A percentile compares a stretch with the other conserved stretches of the same genome.
Evolutionary conservation across 2,113 vertebrate genomes (phyloP).

Genomic region (Pygoscelis adeliae): DNA sequence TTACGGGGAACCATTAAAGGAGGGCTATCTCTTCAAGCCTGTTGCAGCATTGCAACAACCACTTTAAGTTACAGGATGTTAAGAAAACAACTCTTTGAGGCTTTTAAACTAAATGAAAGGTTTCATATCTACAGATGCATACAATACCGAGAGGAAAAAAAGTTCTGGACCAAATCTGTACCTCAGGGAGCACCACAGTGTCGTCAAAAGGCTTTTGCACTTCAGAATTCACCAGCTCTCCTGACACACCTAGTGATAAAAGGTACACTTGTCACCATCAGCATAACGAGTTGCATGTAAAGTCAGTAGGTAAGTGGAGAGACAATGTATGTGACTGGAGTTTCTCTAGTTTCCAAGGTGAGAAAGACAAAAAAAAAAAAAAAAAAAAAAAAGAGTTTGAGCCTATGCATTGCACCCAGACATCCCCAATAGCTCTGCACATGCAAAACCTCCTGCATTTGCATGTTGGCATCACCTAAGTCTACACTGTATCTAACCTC

Average conservation of each 20-base stretch:
- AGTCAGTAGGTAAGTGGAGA: not conserved
- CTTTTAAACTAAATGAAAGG: not conserved
- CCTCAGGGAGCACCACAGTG: not conserved
- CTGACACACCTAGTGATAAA: conserved; percentile 9
- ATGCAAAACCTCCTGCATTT: not conserved
- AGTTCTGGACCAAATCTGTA: not conserved
- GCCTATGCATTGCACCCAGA: not conserved
- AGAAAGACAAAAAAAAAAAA: not conserved
- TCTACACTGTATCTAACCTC: not conserved
- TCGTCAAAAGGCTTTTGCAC: not conserved
- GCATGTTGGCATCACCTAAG: not conserved
- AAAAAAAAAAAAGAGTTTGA: not conserved
- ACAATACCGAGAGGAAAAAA: not conserved
- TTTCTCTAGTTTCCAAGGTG: not conserved
- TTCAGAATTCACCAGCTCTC: not conserved
- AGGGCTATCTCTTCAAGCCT: not conserved
- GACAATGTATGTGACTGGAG: not conserved
- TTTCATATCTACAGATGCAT: not conserved
- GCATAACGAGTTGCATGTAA: not conserved
- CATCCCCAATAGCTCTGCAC: not conserved
- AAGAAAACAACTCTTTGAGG: not conserved
- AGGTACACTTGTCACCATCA: not conserved
- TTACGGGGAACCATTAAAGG: not conserved
- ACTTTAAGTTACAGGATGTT: not conserved
- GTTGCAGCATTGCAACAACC: not conserved